Percentiles rank a stretch among this genome's conserved stretches.
Conservation (phyloP, 2,797 vertebrate species). For the Brotogeris chrysoptera region DNA sequence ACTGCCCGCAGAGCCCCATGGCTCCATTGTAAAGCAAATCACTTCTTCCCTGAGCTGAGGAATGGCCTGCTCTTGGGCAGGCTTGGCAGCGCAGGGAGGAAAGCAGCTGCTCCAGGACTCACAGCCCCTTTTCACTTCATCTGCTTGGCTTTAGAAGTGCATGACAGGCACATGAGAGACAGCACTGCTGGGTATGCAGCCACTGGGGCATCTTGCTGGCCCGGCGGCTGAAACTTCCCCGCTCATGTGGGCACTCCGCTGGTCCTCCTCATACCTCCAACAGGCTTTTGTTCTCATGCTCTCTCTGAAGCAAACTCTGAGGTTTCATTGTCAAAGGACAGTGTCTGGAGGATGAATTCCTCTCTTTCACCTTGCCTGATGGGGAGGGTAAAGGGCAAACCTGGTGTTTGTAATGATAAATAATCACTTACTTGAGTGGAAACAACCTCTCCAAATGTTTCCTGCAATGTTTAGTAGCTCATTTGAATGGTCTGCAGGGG, state of each 20-base stretch:
- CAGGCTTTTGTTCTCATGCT: background rate
- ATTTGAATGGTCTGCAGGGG: background rate
- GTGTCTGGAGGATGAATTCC: background rate
- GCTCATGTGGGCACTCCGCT: background rate
- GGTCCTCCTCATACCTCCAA: background rate
- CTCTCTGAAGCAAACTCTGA: background rate
- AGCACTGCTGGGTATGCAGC: accelerated
- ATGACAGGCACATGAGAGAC: accelerated
- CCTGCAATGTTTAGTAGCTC: background rate
- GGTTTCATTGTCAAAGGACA: background rate
- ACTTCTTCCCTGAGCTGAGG: background rate
- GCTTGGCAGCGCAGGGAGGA: slow-evolving; percentile 5
- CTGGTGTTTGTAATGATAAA: background rate
- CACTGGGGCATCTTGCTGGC: background rate
- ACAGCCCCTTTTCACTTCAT: background rate
- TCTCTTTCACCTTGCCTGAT: background rate
- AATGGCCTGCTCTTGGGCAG: background rate
- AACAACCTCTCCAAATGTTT: background rate
- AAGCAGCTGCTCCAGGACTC: slow-evolving; percentile 47
- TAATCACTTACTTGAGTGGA: background rate
- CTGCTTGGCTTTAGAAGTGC: background rate
- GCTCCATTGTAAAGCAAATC: slow-evolving; percentile 25
- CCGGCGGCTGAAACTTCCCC: accelerated
- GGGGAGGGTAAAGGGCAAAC: background rate
- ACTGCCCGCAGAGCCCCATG: accelerated